Base-by-base conservation (phyloP, 1,140 invertebrate species). In the Drosophila arizonae region DNA sequence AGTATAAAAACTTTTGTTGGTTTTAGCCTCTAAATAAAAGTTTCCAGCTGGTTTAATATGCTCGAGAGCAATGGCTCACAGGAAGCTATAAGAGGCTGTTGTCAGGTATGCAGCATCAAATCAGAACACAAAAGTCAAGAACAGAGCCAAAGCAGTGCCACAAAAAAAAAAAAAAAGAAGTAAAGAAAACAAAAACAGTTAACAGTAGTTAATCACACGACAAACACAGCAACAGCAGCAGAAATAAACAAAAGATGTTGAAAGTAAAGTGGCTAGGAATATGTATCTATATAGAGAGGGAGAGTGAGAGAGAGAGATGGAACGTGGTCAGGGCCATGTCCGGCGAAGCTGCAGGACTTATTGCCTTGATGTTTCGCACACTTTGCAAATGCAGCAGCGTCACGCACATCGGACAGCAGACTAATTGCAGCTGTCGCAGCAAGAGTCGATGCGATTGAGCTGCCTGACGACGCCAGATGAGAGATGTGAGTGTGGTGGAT, bases 201-300 rank as follows among this genome's bases (percentile, higher is more conserved):
- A 68, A 67, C 66, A 67, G 79, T 75, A 79, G 82, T 87, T 87
- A 87, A 87, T 87, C 82, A 87, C 71, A 71, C 63, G 62, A 55
- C 79, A 88, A 88, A 73, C 69, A 74, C 17, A 45, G 43, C 43
- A 45, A n/a, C 13, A n/a, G 41, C 43, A 45, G n/a, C 43, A 15
- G 58, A 73, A 84, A 75, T 65, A 79, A 62, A 62, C 39, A 73
- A 54, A 66, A 68, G 51, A 17, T 6, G n/a, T n/a, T 33, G 36
- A 63, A 66, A 64, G 45, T 52, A 10, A 67, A 45, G 61, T 50
- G 65, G 45, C 67, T 64, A 60, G 54, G 67, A 50, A 65, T 39
- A 39, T 39, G 11, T 39, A 39, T 39, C 3, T 39, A 11, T 39
- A 71, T 61, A 67, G 48, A 54, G 68, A 30, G 28, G 5, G 28